Evolutionary conservation across 2,113 vertebrate genomes (phyloP), one percentile per base, ranked within the genome.

Genomic region (Channa argus): DNA sequence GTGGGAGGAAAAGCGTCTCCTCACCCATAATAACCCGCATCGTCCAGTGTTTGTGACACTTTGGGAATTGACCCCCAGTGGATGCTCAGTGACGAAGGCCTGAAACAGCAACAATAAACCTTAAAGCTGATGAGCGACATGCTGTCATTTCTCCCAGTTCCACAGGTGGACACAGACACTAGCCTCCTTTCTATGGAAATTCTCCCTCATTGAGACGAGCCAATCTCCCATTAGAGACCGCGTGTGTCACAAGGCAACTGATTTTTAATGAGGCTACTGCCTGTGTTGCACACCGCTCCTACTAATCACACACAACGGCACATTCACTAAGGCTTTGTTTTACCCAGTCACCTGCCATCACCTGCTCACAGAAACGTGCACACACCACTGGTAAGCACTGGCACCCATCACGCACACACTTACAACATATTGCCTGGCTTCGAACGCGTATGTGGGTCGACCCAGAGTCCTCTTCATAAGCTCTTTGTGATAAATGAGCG

Each of bases 381-480:
- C 47, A 63, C 47, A 47, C 39, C 34, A 3, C 63, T 43, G 55
- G 39, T 59, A 54, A 67, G 79, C 78, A 68, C 71, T 52, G 53
- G 33, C 45, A 14, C 60, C 65, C 38, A n/a, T 85, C 92, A 79
- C 76, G 24, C 24, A 55, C 88, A 76, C 89, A 99, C 98, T 99
- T 98, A 99, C 97, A 95, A 98, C 93, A 90, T 97, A 97, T 78
- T 96, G 96, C 94, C 97, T 98, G 94, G 97, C 98, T 95, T 98
- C 97, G 93, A 96, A 78, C 91, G 98, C 97, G 95, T 95, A 96
- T 68, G 97, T 98, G 92, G 96, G 96, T 84, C 92, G 96, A 91
- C 98, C 98, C 95, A 98, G 92, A 70, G 96, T 97, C 96, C 96
- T 98, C 97, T 98, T 98, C 97, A 97, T 96, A 86, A 98, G 94